Conservation (phyloP, 1,140 invertebrate genomes). For the Pristionchus pacificus region DNA sequence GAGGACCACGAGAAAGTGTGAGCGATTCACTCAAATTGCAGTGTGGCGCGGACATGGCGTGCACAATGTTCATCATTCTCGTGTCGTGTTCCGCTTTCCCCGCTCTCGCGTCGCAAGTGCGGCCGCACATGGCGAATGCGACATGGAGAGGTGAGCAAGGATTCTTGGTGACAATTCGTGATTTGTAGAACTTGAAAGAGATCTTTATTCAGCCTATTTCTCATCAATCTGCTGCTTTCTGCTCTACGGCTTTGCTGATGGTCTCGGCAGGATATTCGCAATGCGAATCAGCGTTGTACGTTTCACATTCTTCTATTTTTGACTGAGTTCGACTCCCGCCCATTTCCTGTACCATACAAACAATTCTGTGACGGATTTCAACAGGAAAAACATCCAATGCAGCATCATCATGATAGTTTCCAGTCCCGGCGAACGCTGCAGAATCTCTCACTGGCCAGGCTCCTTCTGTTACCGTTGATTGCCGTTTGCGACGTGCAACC, state of each 20-base stretch:
- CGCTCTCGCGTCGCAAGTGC: neutral
- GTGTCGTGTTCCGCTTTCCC: conserved; percentile 17
- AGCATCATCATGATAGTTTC: too few species aligned
- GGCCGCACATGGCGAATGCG: neutral
- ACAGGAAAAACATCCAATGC: neutral
- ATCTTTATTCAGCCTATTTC: conserved; percentile 22
- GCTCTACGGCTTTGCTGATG: conserved; percentile 22
- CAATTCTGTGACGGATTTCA: too few species aligned
- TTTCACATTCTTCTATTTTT: too few species aligned
- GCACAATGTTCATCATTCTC: conserved; percentile 6
- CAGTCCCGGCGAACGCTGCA: conserved; percentile 11
- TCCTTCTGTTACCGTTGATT: conserved; percentile 23
- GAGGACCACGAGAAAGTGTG: too few species aligned
- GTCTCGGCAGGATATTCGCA: conserved; percentile 15
- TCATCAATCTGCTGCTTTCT: conserved; percentile 24
- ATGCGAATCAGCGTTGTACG: conserved; percentile 3
- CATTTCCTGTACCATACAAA: too few species aligned
- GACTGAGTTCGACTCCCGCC: too few species aligned
- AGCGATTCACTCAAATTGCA: too few species aligned
- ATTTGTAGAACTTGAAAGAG: neutral
- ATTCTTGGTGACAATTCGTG: too few species aligned
- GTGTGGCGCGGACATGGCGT: too few species aligned
- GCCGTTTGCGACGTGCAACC: conserved; percentile 24
- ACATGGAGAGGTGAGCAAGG: conserved; percentile 1
- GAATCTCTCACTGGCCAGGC: neutral